phyloP scores from a whole-genome alignment of 2,113 vertebrate species.

The Cyanoliseus patagonus region DNA sequence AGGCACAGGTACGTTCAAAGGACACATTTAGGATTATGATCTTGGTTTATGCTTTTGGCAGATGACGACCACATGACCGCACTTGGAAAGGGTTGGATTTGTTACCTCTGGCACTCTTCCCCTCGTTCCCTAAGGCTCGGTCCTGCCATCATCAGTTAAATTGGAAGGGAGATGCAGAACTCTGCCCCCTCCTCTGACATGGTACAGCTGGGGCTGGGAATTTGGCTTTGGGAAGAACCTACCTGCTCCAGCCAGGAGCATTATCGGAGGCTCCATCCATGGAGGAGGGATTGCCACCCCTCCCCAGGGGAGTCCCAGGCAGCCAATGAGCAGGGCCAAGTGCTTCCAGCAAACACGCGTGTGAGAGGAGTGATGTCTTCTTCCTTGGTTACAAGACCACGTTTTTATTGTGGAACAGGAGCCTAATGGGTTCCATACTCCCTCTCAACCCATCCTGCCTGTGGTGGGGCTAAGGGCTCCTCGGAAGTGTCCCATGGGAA shows the following conservation, averaged over 20 bases:
- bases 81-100: not conserved
- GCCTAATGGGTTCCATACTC: not conserved
- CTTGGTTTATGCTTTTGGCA: not conserved
- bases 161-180: not conserved
- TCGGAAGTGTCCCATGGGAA: not conserved
- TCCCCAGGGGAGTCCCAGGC: rapidly evolving
- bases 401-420: not conserved
- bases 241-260: not conserved
- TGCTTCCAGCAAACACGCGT: rapidly evolving
- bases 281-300: not conserved
- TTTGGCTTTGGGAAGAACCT: not conserved
- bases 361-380: not conserved
- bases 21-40: not conserved
- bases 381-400: not conserved
- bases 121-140: not conserved
- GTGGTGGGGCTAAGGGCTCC: not conserved
- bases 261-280: not conserved
- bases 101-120: not conserved
- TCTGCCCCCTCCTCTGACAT: not conserved
- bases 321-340: not conserved
- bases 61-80: not conserved
- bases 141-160: not conserved
- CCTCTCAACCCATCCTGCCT: not conserved
- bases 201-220: not conserved
- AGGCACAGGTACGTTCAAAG: conserved; percentile 19